A percentile compares a stretch with the other conserved stretches of the same genome.
phyloP scores from a whole-genome alignment of 2,797 vertebrate species.

The Tapera naevia region DNA sequence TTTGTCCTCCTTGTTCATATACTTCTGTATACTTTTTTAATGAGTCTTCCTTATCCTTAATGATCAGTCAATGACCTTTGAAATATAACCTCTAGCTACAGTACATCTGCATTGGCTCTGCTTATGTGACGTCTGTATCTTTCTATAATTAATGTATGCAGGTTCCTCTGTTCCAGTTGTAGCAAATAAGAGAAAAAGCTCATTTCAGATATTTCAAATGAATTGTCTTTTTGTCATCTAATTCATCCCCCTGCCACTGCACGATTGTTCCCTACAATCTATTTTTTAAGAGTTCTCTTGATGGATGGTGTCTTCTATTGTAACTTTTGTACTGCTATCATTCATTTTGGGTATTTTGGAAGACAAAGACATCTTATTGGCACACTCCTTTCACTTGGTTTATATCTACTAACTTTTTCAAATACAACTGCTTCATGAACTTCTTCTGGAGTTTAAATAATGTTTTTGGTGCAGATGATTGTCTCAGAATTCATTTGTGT shows the following conservation, averaged over 20 bases:
- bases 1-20: background rate
- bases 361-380: conserved; percentile 62
- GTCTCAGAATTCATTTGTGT: background rate
- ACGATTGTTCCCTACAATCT: conserved; percentile 20
- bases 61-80: background rate
- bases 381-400: conserved; percentile 2
- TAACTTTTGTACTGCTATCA: conserved; percentile 54
- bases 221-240: conserved; percentile 40
- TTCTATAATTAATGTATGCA: background rate
- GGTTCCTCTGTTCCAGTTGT: background rate
- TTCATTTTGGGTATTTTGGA: conserved; percentile 44
- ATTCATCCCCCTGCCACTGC: conserved; percentile 37
- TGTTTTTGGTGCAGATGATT: background rate
- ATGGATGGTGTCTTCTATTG: conserved; percentile 50
- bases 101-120: background rate
- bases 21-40: background rate
- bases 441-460: conserved; percentile 22
- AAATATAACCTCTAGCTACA: background rate
- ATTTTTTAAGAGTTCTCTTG: conserved; percentile 41
- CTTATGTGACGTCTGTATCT: background rate
- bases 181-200: conserved; percentile 30
- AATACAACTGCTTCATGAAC: conserved; percentile 14
- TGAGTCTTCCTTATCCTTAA: background rate
- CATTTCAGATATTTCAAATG: conserved; percentile 17
- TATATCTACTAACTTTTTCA: conserved; percentile 52